These are phyloP conservation scores for Athene cunicularia DNA, from an alignment of 2,113 vertebrate genomes.

Conservation along the genomic window DNA sequence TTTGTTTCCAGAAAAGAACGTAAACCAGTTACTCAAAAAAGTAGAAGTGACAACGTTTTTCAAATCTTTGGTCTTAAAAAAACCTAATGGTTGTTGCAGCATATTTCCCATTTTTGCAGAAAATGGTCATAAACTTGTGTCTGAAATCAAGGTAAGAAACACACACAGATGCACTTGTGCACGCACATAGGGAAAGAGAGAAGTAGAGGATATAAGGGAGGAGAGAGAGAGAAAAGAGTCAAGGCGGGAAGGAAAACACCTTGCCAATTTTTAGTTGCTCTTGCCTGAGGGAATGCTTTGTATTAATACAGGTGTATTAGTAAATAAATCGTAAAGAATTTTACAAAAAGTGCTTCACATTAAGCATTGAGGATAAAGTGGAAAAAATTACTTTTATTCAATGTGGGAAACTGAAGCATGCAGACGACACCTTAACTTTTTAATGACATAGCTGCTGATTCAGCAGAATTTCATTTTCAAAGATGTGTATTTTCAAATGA, in stretches of 20 bases:
- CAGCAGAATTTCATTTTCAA: not conserved
- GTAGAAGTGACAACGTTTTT: not conserved
- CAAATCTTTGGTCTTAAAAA: not conserved
- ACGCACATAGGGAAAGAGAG: not conserved
- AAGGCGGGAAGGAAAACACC: not conserved
- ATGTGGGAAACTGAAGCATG: not conserved
- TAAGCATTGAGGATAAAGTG: not conserved
- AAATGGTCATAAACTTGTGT: not conserved
- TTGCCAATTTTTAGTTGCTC: not conserved
- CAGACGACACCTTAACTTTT: not conserved
- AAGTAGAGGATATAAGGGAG: too few species aligned
- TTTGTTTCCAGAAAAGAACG: not conserved
- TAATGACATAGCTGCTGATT: not conserved
- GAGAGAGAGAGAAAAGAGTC: too few species aligned
- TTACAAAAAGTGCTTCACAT: not conserved
- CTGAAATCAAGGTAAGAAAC: not conserved
- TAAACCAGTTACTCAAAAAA: not conserved
- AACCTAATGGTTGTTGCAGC: rapidly evolving
- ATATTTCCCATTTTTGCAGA: not conserved
- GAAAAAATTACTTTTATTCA: not conserved
- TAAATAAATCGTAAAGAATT: not conserved
- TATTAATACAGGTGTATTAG: not conserved
- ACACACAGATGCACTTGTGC: rapidly evolving
- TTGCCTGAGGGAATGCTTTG: not conserved
- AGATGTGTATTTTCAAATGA: not conserved